A percentile compares a stretch with the other conserved stretches of the same genome.
phyloP scores from a whole-genome alignment of 2,113 vertebrate genomes.

The Opisthocomus hoazin region DNA sequence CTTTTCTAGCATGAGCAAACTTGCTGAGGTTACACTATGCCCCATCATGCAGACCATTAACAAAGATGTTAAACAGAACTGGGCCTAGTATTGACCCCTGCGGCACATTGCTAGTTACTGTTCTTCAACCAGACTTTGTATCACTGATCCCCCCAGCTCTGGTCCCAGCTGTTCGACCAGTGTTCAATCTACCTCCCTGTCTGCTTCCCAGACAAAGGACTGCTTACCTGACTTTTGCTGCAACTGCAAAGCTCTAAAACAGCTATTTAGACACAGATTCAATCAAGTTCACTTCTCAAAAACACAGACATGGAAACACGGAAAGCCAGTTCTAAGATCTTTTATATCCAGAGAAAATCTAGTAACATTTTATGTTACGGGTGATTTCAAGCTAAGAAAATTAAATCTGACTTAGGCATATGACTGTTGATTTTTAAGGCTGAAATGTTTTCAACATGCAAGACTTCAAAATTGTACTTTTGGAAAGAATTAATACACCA shows the following conservation, averaged over 20 bases:
- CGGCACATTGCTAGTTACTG: not conserved
- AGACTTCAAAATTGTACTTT: not conserved
- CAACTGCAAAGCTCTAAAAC: not conserved
- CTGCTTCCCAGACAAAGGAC: not conserved
- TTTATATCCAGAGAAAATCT: not conserved
- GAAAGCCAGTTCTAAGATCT: not conserved
- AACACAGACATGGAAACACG: not conserved
- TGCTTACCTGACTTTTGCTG: not conserved
- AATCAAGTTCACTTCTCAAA: not conserved
- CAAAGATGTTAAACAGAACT: not conserved
- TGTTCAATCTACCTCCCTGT: not conserved
- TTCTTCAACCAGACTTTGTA: not conserved
- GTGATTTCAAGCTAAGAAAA: not conserved
- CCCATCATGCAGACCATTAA: not conserved
- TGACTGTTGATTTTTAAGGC: not conserved
- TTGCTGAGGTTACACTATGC: not conserved
- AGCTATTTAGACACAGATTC: not conserved
- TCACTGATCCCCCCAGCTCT: fast-evolving
- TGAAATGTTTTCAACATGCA: not conserved
- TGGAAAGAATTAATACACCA: not conserved
- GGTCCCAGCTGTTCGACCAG: not conserved
- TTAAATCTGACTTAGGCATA: not conserved
- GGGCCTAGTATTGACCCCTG: not conserved
- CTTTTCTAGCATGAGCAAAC: not conserved
- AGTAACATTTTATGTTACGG: not conserved